Base-by-base conservation (phyloP, 2,113 vertebrate species). In the Parus major region DNA sequence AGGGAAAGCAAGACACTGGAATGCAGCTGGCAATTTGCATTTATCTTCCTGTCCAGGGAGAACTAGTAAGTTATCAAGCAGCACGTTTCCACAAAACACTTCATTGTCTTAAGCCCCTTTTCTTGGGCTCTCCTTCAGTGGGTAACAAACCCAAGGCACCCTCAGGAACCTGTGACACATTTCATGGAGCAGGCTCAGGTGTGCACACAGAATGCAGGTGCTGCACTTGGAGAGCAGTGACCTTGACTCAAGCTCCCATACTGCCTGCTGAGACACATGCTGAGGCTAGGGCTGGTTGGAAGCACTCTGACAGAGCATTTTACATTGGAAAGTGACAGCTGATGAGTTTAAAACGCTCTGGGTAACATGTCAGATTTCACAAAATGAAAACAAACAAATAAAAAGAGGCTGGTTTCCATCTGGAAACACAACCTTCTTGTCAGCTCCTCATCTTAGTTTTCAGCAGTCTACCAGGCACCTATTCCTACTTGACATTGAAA, bases 11-110 rank as follows among this genome's bases (percentile, higher is more conserved):
- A 95, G 60, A 85, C 93, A 71, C 46, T 93, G 86, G 93, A 97
- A 96, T 80, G 89, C 46, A 96, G 63, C 60, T 95, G 82, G 83
- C 64, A 91, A 92, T 95, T 92, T 95, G 71, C 69, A 96, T 92
- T 95, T 28, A 61, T 94, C 95, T 97, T 96, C 66, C 94, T 94
- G 56, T 95, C 64, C 91, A 75, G 33, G 63, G 87, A 95, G 96
- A 95, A 5, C 49, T 53, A 82, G 20, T 25, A 80, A 94, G 49
- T 92, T 89, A 97, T 61, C 55, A 93, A 91, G 75, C 25, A 52
- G 41, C 36, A 56, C 46, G 22, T 94, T 96, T 92, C 73, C 82
- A 95, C 80, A 94, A 97, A 96, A 91, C 6, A 44, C 57, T 88
- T 69, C 56, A 52, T 27, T 92, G 86, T 61, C n/a, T 50, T 64